Percentiles rank a stretch among this genome's conserved stretches.
Conservation (phyloP, 1,140 invertebrate species). For the Cherax quadricarinatus region DNA sequence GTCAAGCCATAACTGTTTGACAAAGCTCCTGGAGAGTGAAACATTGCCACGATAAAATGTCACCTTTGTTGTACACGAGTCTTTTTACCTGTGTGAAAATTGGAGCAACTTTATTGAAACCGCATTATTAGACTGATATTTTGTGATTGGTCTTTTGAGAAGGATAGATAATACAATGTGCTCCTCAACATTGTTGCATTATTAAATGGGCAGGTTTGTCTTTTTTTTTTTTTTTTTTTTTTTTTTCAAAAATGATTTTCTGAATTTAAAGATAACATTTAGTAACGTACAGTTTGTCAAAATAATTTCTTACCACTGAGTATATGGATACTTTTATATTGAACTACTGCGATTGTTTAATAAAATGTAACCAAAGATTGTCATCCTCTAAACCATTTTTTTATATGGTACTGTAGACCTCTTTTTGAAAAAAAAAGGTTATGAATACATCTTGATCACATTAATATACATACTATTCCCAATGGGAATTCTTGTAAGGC, state of each 20-base stretch:
- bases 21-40: no score
- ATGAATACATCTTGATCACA: constrained; percentile 7
- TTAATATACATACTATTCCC: constrained; percentile 19
- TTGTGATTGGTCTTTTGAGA: not conserved
- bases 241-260: not conserved
- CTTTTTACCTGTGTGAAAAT: not conserved
- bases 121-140: not conserved
- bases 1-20: no score
- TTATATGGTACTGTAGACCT: not conserved
- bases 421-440: not conserved
- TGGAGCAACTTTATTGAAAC: not conserved
- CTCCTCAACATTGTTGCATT: not conserved
- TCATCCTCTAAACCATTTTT: not conserved
- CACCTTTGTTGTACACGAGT: not conserved
- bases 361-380: constrained; percentile 18
- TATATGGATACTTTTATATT: not conserved
- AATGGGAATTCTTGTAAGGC: constrained; percentile 3
- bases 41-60: no score
- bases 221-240: not conserved
- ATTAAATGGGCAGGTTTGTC: no score
- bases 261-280: not conserved
- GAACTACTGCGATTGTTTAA: not conserved
- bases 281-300: not conserved
- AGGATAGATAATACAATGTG: not conserved
- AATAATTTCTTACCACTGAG: no score